These are phyloP conservation scores for Bradysia coprophila DNA, from an alignment of 1,140 invertebrate genomes.

Conservation along the genomic window DNA sequence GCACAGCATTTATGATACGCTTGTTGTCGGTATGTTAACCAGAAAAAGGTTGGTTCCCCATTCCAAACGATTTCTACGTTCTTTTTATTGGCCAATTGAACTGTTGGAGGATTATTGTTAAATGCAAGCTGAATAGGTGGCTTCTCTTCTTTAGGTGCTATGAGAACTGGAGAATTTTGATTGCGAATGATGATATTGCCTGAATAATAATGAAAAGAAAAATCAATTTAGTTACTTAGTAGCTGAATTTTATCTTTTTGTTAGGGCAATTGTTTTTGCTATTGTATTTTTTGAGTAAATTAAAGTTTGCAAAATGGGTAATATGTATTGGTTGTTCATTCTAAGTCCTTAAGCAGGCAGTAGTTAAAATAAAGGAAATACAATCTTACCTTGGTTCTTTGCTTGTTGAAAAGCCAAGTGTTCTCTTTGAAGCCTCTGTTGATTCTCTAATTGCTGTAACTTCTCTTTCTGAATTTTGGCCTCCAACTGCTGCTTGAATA, in stretches of 20 bases:
- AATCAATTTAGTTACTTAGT: no score
- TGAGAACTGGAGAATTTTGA: constrained; percentile 3
- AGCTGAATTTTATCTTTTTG: no score
- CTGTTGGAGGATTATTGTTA: constrained; percentile 21
- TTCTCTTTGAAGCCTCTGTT: constrained; percentile 27
- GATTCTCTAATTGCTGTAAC: constrained; percentile 35
- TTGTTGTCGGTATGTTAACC: constrained; percentile 15
- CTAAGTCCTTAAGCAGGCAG: no score
- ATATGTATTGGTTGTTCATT: no score
- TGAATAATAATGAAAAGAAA: background rate
- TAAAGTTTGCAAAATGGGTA: no score
- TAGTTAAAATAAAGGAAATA: no score
- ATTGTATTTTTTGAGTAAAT: no score
- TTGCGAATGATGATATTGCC: constrained; percentile 5
- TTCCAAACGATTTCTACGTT: constrained; percentile 20
- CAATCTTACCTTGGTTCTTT: background rate
- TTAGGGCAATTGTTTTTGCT: no score
- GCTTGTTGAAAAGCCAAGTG: constrained; percentile 4
- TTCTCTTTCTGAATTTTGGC: constrained; percentile 36
- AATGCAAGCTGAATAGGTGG: constrained; percentile 7
- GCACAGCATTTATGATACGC: constrained; percentile 11
- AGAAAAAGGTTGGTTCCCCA: constrained; percentile 21
- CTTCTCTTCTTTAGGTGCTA: constrained; percentile 2
- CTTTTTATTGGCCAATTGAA: constrained; percentile 8
- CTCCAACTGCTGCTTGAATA: constrained; percentile 48